Base-by-base conservation (phyloP, 1,140 invertebrate species). In the Babylonia areolata region DNA sequence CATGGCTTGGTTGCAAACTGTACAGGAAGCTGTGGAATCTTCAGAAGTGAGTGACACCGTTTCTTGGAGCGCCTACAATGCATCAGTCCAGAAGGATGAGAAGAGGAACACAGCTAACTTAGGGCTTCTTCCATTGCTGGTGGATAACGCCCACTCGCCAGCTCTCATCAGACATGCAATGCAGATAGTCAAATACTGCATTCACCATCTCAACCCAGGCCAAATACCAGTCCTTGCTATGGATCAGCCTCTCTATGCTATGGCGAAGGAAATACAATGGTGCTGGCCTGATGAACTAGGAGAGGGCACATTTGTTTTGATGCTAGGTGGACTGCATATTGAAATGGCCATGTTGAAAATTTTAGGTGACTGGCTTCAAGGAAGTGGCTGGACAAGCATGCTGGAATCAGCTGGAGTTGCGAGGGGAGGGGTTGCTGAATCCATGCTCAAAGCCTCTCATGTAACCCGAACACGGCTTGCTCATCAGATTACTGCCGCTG, bases 201-300 rank as follows among this genome's bases (percentile, higher is more conserved):
- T 84, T 33, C 73, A 85, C 40, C 82, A 85, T 69, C 78, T 91
- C 6, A 93, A 93, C 83, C 88, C 89, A 54, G 86, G 88, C 17
- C 90, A 92, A 80, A 82, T 86, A 15, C 89, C 90, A 54, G 87
- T 89, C 28, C 80, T 91, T n/a, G 42, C 80, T 28, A 31, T 79
- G 23, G 90, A 91, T 64, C 90, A 91, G 71, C 89, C 89, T 37
- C 88, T 90, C 9, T 91, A 51, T 88, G 85, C 84, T n/a, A 35
- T 89, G 17, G 86, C 73, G 9, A 91, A 91, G 84, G 75, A 87
- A 31, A 90, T 92, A 20, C 91, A 91, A 84, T 91, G 85, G 87
- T 80, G 33, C 0, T 89, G 85, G 79, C 84, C 89, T 51, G 77
- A 78, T 37, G 28, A n/a, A 64, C 35, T 84, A 9, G 86, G 89